Base-by-base conservation (phyloP, 2,797 vertebrate species). In the Brotogeris chrysoptera region DNA sequence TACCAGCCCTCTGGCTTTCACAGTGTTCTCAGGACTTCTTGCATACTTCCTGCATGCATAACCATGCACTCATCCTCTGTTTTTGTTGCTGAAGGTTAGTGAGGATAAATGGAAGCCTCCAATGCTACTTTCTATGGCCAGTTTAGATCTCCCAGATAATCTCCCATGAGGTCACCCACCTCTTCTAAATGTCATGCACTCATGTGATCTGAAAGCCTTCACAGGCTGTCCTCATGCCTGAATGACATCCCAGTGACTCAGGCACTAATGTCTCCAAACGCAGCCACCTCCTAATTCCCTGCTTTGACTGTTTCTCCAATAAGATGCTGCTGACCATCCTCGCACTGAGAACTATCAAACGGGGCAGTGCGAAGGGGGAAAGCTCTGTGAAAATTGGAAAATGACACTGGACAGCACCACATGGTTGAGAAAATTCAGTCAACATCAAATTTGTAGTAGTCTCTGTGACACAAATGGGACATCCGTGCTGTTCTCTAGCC, bases 171-270 rank as follows among this genome's bases (percentile, higher is more conserved):
- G 89, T 98, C 97, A 97, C 90, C 93, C 39, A 77, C 90, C 92
- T 95, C 97, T 96, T 97, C 96, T 97, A 98, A 98, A 98, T 98
- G 98, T 98, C 98, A 98, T 39, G 94, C 94, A 96, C 14, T 86
- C 97, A 97, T 98, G 97, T 98, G 97, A 98, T 95, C 97, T 93
- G 87, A 95, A 95, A 97, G 88, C 49, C 94, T 94, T 93, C 95
- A 88, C 93, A 95, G 77, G 59, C 97, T 84, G 96, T 90, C 73
- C 93, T 87, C 61, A 80, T 7, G 89, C 86, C 96, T 83, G 92
- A 93, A 97, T 97, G 95, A 95, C 88, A 97, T 86, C 87, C 59
- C 77, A 72, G 70, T 98, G 98, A 98, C 97, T 98, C 98, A 97
- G 96, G 61, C 84, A 87, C 96, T 95, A 90, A 88, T 79, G 84